A percentile compares a stretch with the other conserved stretches of the same genome.
These are phyloP conservation scores for Pogona vitticeps DNA, from an alignment of 2,113 vertebrate species.

Conservation along the genomic window DNA sequence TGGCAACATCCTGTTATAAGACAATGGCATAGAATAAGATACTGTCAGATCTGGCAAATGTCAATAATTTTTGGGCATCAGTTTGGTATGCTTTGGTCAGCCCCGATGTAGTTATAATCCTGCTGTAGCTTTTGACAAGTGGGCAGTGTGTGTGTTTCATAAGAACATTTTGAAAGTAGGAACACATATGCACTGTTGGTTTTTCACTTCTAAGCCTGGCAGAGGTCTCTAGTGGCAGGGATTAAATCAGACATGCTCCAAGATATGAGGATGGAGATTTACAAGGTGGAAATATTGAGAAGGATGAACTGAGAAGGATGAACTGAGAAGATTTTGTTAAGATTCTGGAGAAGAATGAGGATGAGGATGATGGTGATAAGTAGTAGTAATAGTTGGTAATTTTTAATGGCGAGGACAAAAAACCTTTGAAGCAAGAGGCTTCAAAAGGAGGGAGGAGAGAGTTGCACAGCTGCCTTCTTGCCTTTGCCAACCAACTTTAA, in stretches of 20 bases:
- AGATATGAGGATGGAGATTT: background rate
- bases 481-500: constrained; percentile 62
- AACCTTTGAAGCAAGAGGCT: constrained; percentile 25
- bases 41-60: no score
- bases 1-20: no score
- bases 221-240: constrained; percentile 2
- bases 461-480: constrained; percentile 36
- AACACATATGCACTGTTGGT: background rate
- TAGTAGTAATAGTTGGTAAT: no score
- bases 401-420: no score
- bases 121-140: background rate
- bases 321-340: no score
- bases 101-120: background rate
- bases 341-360: no score
- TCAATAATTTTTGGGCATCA: background rate
- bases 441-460: constrained; percentile 35
- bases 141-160: background rate
- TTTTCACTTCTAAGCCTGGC: background rate
- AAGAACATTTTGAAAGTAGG: background rate
- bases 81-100: background rate
- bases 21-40: no score
- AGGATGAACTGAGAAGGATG: constrained; percentile 32
- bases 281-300: constrained; percentile 1
- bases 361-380: no score
- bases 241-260: background rate